phyloP scores from a whole-genome alignment of 1,140 invertebrate species.

The Microplitis mediator region DNA sequence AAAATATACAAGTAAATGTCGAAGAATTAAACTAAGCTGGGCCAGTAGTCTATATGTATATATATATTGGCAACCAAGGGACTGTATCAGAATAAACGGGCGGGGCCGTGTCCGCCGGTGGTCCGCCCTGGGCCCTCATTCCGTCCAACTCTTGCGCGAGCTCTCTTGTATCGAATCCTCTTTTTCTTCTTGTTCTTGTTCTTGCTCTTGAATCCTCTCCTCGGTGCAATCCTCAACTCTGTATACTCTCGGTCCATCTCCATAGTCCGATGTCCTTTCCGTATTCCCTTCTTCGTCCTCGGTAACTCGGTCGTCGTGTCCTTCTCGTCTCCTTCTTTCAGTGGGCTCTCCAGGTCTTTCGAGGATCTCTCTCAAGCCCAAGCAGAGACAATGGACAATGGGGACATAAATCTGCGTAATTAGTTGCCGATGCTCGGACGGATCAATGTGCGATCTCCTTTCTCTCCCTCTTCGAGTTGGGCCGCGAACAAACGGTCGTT shows the following conservation, averaged over 20 bases:
- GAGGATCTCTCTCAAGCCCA: slow-evolving; percentile 24
- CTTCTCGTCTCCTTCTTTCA: too few relatives aligned
- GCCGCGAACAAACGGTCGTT: slow-evolving; percentile 58
- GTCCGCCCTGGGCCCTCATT: slow-evolving; percentile 44
- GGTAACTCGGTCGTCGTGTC: slow-evolving; percentile 22
- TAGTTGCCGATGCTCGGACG: slow-evolving; percentile 66
- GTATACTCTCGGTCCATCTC: slow-evolving; percentile 32
- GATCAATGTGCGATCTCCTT: slow-evolving; percentile 63
- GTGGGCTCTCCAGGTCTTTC: slow-evolving; percentile 24
- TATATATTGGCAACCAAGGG: background rate
- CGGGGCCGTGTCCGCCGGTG: slow-evolving; percentile 51
- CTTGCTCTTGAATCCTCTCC: too few relatives aligned
- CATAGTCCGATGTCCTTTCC: slow-evolving; percentile 15
- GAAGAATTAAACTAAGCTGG: background rate
- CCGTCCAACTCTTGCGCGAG: background rate
- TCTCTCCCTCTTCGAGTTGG: slow-evolving; percentile 40
- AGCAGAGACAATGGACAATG: slow-evolving; percentile 68
- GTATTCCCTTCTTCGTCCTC: slow-evolving; percentile 10
- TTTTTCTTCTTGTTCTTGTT: background rate
- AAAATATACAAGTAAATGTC: background rate
- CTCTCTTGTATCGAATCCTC: slow-evolving; percentile 25
- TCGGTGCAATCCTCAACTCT: too few relatives aligned
- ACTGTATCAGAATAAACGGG: slow-evolving; percentile 37
- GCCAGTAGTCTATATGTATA: background rate
- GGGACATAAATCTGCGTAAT: slow-evolving; percentile 72